Base-by-base conservation (phyloP, 2,888 invertebrate genomes). In the Pseudanteris insignis region DNA sequence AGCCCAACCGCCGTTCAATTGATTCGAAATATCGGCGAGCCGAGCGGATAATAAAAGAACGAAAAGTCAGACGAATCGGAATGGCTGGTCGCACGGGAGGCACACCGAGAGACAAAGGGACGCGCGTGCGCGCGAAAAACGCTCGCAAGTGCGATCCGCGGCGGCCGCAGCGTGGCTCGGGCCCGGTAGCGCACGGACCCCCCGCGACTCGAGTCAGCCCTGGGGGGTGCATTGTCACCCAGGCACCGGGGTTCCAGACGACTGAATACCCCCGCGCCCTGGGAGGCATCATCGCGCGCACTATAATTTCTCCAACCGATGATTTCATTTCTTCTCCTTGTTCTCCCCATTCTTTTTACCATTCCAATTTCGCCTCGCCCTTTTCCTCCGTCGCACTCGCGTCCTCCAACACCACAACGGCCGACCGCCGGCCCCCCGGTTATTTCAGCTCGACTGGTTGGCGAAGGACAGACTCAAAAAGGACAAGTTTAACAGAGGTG, bases 201-300 rank as follows among this genome's bases (percentile, higher is more conserved):
- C 79, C 78, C 77, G 74, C 72, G 71, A 75, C 68, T 64, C 5
- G 8, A 58, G 62, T 64, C 67, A 58, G 65, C 69, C 53, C 69
- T 65, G 67, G 72, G 70, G 72, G 70, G 73, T 68, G 72, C 73
- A 77, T 79, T 79, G 79, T 79, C 76, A 72, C 73, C 71, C 69
- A 68, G 68, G 62, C 72, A 67, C 70, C 71, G 72, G 75, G 76
- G 73, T 71, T 71, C 72, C 68, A 46, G 67, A 67, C 71, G 70
- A 67, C 67, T 77, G 71, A 78, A 78, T 77, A 66, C 70, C 65
- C 67, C 63, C 67, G 70, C 76, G 69, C 77, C 70, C 76, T 77
- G 77, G 78, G 78, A 77, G 78, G 78, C 74, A 76, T 74, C 75
- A 72, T 75, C 76, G 72, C 77, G 73, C 67, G 70, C 76, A 75